Evolutionary conservation across 2,888 invertebrate genomes (phyloP), one percentile per base, ranked within the genome.

Genomic region (Chalcosyrphus nemorum): DNA sequence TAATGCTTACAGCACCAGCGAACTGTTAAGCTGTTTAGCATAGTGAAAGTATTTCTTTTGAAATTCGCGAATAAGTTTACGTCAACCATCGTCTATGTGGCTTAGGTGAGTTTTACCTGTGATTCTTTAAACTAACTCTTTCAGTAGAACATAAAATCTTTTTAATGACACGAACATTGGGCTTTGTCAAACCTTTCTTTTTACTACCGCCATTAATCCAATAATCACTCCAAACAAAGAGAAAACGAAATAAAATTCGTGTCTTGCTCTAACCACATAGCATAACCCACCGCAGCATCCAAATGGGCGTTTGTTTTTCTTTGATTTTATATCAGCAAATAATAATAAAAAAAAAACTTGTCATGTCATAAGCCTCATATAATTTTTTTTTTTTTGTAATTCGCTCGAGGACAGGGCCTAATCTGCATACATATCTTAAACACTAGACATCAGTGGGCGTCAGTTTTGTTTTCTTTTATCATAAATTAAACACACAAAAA

Each of bases 281-380:
- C 41, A 66, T 27, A 7, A 5, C n/a, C n/a, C 27, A 27, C 7
- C 4, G 11, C 38, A 38, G 38, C 21, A 68, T 74, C 19, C 17
- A 45, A 59, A 81, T 81, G 76, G 81, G 81, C 75, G 70, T 75
- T 65, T 81, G 35, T 43, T 43, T 41, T 61, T 59, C 45, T 65
- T 41, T 54, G 41, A 21, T 65, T 35, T 21, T 24, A 57, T 59
- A 50, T 52, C 75, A 66, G 41, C 50, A 32, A 41, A 75, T 57
- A 57, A 56, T 50, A 47, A 24, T n/a, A 19, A 21, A 29, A 56
- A 75, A 27, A 66, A 35, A 57, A 19, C 11, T 13, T 38, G 41
- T 50, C 57, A 59, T 57, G 57, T 75, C 57, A 47, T 65, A 41
- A 75, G 66, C 56, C 29, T 19, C 50, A 52, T 68, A 59, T 52